Conservation (phyloP, 2,113 vertebrate species). For the Sitta europaea region DNA sequence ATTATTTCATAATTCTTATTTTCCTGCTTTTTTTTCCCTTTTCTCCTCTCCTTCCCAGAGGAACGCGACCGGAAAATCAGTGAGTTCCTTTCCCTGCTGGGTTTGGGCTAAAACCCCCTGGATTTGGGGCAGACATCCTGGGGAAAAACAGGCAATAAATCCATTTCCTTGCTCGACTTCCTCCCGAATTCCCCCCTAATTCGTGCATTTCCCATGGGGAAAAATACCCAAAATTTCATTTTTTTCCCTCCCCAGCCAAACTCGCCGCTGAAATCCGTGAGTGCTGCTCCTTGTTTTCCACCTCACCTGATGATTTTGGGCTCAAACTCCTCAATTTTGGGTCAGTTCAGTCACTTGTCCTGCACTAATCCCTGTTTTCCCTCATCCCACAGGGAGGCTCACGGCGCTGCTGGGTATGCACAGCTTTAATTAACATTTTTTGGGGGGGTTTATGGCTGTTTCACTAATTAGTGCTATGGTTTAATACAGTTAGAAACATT, state of each 20-base stretch:
- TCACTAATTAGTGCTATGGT: not conserved
- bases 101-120: not conserved
- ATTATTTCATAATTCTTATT: not conserved
- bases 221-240: not conserved
- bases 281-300: not conserved
- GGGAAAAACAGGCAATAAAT: accelerated
- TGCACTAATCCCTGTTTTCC: not conserved
- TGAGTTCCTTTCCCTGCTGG: not conserved
- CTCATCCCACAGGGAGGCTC: not conserved
- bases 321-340: not conserved
- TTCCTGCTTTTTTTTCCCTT: not conserved
- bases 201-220: accelerated
- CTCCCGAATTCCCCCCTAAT: too few species aligned
- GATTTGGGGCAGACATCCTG: not conserved
- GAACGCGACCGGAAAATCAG: not conserved
- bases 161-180: too few species aligned
- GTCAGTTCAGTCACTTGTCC: not conserved
- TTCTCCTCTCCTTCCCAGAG: not conserved
- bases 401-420: not conserved
- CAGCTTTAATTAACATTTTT: not conserved
- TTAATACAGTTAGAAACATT: accelerated
- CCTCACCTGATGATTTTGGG: not conserved
- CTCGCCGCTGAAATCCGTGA: not conserved
- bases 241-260: not conserved
- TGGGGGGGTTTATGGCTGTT: not conserved